A percentile compares a stretch with the other conserved stretches of the same genome.
phyloP scores from a whole-genome alignment of 1,140 invertebrate species.

The Drosophila orena region DNA sequence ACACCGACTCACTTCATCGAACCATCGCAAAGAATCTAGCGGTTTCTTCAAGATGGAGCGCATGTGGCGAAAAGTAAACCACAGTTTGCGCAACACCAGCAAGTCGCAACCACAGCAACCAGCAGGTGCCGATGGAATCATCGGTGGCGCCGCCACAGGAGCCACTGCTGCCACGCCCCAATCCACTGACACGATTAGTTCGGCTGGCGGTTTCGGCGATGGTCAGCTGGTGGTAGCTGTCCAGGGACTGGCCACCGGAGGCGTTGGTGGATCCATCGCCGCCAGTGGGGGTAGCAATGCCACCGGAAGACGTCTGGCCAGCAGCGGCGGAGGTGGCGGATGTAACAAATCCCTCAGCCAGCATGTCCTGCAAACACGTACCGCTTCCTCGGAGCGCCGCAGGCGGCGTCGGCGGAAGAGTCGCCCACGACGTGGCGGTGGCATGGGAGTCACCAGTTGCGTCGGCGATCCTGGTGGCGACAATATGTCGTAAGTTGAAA shows the following conservation, averaged over 20 bases:
- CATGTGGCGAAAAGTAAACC: constrained; percentile 84
- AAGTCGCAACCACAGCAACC: constrained; percentile 37
- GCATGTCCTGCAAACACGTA: constrained; percentile 79
- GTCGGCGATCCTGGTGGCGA: constrained; percentile 76
- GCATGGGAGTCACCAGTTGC: constrained; percentile 74
- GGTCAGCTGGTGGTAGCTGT: constrained; percentile 72
- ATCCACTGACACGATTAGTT: constrained; percentile 75
- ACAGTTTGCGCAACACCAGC: constrained; percentile 78
- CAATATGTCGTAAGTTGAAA: constrained; percentile 82
- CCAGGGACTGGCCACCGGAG: constrained; percentile 40
- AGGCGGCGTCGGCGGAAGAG: constrained; percentile 76
- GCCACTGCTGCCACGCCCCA: constrained; percentile 54
- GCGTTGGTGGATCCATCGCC: constrained; percentile 14
- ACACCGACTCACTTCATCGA: not conserved
- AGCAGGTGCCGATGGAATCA: constrained; percentile 2
- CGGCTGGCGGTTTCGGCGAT: constrained; percentile 78
- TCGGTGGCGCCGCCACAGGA: constrained; percentile 13
- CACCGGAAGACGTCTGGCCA: constrained; percentile 74
- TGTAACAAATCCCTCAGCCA: constrained; percentile 80
- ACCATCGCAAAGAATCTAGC: not conserved
- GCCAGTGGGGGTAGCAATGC: constrained; percentile 72
- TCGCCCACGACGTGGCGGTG: constrained; percentile 71
- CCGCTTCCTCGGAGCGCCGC: constrained; percentile 77
- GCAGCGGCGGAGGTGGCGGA: constrained; percentile 48
- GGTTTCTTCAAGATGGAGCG: constrained; percentile 66